These are phyloP conservation scores for Cyclina sinensis DNA, from an alignment of 1,140 invertebrate species.

Conservation along the genomic window DNA sequence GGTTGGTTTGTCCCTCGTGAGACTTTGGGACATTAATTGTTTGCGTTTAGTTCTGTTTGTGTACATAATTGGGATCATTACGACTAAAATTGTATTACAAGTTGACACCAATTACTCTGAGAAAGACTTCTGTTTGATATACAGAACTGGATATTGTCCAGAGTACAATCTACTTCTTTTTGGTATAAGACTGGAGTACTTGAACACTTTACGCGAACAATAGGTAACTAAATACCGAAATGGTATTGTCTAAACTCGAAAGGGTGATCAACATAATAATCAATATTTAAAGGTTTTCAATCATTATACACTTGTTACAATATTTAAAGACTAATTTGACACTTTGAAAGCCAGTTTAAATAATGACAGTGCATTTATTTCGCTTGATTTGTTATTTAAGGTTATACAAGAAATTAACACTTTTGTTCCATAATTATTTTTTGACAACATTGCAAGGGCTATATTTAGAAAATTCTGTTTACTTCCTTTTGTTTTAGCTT, in stretches of 20 bases:
- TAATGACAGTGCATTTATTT: constrained; percentile 23
- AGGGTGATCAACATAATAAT: not conserved
- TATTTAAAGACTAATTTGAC: constrained; percentile 22
- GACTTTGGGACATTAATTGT: not conserved
- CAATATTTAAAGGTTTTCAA: constrained; percentile 17
- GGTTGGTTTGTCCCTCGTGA: not conserved
- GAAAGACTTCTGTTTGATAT: not conserved
- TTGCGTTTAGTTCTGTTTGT: not conserved
- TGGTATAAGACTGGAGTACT: not conserved
- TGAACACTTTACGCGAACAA: not conserved
- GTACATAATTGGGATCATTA: not conserved
- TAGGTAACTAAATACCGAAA: not conserved
- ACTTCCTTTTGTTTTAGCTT: too few species aligned
- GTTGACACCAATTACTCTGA: constrained; percentile 9
- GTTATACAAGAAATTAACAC: too few species aligned
- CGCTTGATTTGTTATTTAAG: not conserved
- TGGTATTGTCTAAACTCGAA: not conserved
- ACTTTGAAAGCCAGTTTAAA: constrained; percentile 14
- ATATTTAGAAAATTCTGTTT: too few species aligned
- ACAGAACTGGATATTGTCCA: not conserved
- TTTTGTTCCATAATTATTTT: too few species aligned
- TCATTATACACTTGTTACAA: not conserved
- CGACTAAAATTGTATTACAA: not conserved
- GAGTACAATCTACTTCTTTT: not conserved
- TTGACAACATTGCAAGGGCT: too few species aligned